These are phyloP conservation scores for Diaperis boleti DNA, from an alignment of 2,888 invertebrate genomes.

Conservation along the genomic window DNA sequence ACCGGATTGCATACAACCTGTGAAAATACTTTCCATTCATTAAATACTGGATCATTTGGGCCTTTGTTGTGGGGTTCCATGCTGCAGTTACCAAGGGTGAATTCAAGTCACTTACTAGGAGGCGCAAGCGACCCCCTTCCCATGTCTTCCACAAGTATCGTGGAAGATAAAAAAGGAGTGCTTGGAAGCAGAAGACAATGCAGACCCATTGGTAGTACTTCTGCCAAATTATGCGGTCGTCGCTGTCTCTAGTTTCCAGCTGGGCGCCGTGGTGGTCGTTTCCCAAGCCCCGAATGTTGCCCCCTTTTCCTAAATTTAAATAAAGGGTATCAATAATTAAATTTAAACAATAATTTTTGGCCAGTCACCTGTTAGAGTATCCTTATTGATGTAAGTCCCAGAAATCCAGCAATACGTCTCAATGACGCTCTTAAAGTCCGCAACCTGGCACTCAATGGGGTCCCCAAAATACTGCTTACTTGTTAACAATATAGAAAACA, in stretches of 20 bases:
- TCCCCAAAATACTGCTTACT: conserved; percentile 89
- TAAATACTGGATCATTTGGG: conserved; percentile 72
- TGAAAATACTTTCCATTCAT: conserved; percentile 70
- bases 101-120: conserved; percentile 72
- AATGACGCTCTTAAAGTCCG: conserved; percentile 70
- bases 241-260: conserved; percentile 24
- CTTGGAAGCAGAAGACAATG: conserved; percentile 76
- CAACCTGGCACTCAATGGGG: conserved; percentile 80
- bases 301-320: conserved; percentile 35
- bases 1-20: conserved; percentile 76
- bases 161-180: conserved; percentile 77
- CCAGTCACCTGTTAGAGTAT: conserved; percentile 52
- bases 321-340: neutral
- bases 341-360: neutral
- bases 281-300: conserved; percentile 66
- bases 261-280: conserved; percentile 54
- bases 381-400: conserved; percentile 75
- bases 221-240: conserved; percentile 70
- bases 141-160: conserved; percentile 80
- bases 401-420: conserved; percentile 86
- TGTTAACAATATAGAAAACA: conserved; percentile 80
- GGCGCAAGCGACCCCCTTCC: conserved; percentile 75
- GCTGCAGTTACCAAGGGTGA: conserved; percentile 69
- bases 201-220: conserved; percentile 82
- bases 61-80: conserved; percentile 70